Evolutionary conservation across 2,888 invertebrate species (phyloP).

Genomic region (Sminthurides aquaticus): DNA sequence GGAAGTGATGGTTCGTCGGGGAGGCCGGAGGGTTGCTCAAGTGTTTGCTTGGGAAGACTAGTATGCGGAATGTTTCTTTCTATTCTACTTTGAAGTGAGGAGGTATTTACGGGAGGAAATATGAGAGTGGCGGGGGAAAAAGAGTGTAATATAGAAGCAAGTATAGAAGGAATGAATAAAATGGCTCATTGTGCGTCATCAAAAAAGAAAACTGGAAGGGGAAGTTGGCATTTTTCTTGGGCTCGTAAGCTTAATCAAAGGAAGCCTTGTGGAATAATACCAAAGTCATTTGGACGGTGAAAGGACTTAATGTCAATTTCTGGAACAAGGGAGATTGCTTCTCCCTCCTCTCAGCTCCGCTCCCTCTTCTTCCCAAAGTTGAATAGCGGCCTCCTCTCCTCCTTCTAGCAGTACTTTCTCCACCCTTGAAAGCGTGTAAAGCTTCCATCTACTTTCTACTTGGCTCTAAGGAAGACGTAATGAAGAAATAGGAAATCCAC

Average conservation of each 20-base stretch:
- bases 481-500: too few species aligned
- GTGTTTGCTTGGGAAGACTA: not conserved
- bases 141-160: not conserved
- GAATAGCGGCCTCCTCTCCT: too few species aligned
- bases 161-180: slow-evolving; percentile 22
- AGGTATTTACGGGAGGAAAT: too few species aligned
- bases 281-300: slow-evolving; percentile 29
- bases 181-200: slow-evolving; percentile 27
- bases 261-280: slow-evolving; percentile 33
- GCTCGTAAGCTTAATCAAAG: slow-evolving; percentile 29
- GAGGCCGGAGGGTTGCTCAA: not conserved
- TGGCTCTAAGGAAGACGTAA: too few species aligned
- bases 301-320: slow-evolving; percentile 30
- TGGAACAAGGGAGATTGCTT: slow-evolving; percentile 16
- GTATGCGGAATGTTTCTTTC: not conserved
- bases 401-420: too few species aligned
- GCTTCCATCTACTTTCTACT: too few species aligned
- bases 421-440: too few species aligned
- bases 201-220: slow-evolving; percentile 16
- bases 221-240: slow-evolving; percentile 15
- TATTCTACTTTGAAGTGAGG: too few species aligned
- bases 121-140: not conserved
- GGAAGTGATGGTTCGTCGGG: not conserved
- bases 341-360: slow-evolving; percentile 11
- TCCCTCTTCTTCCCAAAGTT: slow-evolving; percentile 2